phyloP scores from a whole-genome alignment of 1,140 invertebrate genomes.

The Lutraria rhynchaena region DNA sequence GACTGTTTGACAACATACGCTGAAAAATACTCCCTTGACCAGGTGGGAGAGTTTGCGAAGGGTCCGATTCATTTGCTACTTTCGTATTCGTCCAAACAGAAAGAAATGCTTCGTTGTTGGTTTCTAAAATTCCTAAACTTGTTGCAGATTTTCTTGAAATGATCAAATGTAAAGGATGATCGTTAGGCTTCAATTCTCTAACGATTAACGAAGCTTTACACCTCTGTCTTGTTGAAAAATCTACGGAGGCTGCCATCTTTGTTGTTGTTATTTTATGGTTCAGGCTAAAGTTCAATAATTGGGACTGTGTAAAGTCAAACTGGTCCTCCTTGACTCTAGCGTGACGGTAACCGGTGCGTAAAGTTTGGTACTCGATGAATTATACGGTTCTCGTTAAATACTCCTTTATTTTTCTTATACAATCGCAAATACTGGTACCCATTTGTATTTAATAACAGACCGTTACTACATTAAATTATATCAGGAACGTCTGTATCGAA shows the following conservation, averaged over 20 bases:
- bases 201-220: neutral
- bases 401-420: too few species aligned
- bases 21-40: slow-evolving; percentile 47
- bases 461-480: too few species aligned
- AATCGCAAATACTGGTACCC: too few species aligned
- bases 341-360: too few species aligned
- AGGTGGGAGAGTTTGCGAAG: slow-evolving; percentile 22
- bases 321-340: neutral
- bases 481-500: too few species aligned
- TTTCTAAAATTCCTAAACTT: neutral
- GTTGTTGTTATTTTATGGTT: neutral
- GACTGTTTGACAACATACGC: slow-evolving; percentile 51
- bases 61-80: neutral
- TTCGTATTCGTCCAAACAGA: slow-evolving; percentile 54
- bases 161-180: slow-evolving; percentile 42
- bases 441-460: too few species aligned
- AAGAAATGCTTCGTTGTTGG: slow-evolving; percentile 11
- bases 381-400: too few species aligned
- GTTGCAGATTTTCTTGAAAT: slow-evolving; percentile 40
- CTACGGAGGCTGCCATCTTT: slow-evolving; percentile 40
- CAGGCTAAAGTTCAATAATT: neutral
- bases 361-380: too few species aligned
- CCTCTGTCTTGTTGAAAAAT: neutral
- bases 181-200: slow-evolving; percentile 12
- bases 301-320: neutral